Conservation (phyloP, 1,140 invertebrate species). For the Drosophila sucinea region DNA sequence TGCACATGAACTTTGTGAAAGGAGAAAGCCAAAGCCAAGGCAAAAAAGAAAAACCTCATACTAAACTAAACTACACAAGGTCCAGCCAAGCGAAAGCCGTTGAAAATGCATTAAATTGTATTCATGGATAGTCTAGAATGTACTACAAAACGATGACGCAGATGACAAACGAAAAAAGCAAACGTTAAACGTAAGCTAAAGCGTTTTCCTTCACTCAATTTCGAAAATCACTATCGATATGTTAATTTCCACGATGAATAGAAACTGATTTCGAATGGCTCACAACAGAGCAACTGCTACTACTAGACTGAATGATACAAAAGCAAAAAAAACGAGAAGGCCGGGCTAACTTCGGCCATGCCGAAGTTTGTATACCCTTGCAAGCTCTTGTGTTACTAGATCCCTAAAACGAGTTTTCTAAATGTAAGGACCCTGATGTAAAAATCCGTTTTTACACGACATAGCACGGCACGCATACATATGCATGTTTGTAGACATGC, state of each 20-base stretch:
- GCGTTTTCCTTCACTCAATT: neutral
- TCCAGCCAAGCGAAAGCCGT: constrained; percentile 46
- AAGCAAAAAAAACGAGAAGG: no score
- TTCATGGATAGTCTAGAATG: neutral
- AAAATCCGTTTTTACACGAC: no score
- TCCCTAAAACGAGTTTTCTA: no score
- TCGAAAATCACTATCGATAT: constrained; percentile 11
- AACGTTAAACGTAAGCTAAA: neutral
- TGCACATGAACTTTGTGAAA: constrained; percentile 56
- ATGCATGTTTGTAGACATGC: no score
- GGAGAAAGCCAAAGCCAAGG: neutral
- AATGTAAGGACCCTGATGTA: no score
- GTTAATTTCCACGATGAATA: neutral
- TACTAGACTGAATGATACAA: neutral
- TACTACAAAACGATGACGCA: neutral
- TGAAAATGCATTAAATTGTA: constrained; percentile 56
- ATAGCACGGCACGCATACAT: no score
- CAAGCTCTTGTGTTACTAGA: no score
- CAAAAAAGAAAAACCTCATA: neutral
- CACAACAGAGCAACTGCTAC: neutral
- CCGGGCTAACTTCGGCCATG: no score
- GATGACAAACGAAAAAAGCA: constrained; percentile 1
- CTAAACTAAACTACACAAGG: constrained; percentile 33
- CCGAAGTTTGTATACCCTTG: no score
- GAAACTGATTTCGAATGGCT: neutral